Conservation (phyloP, 1,140 invertebrate genomes). For the Lucilia sericata region DNA sequence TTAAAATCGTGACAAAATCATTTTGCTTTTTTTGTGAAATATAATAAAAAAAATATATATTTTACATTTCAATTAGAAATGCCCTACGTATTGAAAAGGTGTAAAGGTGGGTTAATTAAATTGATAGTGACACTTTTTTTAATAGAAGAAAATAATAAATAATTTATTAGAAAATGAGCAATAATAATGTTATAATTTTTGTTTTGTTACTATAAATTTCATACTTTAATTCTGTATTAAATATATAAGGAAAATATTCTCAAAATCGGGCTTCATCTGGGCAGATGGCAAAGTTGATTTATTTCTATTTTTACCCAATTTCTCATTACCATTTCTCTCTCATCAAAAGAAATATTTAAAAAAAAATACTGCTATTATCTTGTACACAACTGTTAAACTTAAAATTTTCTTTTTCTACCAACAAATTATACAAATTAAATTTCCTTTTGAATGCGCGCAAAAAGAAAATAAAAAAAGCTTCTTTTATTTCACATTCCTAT, state of each 20-base stretch:
- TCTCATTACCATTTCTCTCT: background rate
- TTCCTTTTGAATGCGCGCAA: no score
- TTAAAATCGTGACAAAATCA: conserved; percentile 16
- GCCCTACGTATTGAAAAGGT: background rate
- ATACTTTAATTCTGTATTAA: no score
- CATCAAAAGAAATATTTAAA: background rate
- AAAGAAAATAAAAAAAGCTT: background rate
- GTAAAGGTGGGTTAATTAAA: background rate
- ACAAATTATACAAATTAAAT: background rate
- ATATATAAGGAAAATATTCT: no score
- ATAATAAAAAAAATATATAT: background rate
- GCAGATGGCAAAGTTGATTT: no score
- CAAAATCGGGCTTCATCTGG: no score
- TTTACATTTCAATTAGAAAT: background rate
- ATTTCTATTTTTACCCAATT: no score
- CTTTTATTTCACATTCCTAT: background rate
- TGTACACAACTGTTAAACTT: background rate
- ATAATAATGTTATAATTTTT: no score
- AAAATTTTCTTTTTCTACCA: background rate
- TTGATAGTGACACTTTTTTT: no score
- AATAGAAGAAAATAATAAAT: no score
- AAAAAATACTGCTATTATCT: conserved; percentile 11
- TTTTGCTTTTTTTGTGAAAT: background rate
- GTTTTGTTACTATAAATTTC: no score
- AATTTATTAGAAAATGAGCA: no score